These are phyloP conservation scores for Alexandromys fortis DNA, from an alignment of 2,113 vertebrate genomes.

Conservation along the genomic window DNA sequence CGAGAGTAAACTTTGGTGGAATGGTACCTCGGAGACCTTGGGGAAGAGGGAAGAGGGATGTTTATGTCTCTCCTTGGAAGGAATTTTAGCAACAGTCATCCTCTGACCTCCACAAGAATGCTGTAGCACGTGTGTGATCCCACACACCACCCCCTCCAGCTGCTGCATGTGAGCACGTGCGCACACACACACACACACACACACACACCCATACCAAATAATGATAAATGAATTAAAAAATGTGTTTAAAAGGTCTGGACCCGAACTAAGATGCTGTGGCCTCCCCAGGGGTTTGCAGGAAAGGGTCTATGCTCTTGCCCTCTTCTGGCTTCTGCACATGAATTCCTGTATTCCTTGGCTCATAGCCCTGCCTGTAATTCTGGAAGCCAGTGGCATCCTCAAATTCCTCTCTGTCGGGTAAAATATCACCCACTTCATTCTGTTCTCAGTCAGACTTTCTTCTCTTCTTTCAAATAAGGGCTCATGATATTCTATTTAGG, in stretches of 20 bases:
- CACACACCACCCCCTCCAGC: not conserved
- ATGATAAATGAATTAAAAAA: not conserved
- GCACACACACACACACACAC: not conserved
- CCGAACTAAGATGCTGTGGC: not conserved
- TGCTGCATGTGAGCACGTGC: not conserved
- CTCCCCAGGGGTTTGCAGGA: rapidly evolving
- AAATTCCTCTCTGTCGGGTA: not conserved
- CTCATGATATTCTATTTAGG: not conserved
- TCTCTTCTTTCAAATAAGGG: not conserved
- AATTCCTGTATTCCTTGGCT: not conserved
- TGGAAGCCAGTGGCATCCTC: not conserved
- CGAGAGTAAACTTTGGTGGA: not conserved
- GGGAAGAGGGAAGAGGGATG: not conserved
- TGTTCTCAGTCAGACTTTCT: not conserved
- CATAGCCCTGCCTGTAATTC: not conserved
- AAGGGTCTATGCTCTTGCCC: not conserved
- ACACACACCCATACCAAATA: not conserved
- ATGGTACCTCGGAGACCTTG: not conserved
- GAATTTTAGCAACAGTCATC: not conserved
- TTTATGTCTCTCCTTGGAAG: not conserved
- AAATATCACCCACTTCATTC: not conserved
- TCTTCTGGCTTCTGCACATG: not conserved
- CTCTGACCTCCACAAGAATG: not conserved
- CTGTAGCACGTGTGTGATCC: not conserved
- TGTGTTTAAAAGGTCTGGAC: too few relatives aligned